Percentiles rank a stretch among this genome's conserved stretches.
phyloP scores from a whole-genome alignment of 2,113 vertebrate species.

The Procavia capensis region DNA sequence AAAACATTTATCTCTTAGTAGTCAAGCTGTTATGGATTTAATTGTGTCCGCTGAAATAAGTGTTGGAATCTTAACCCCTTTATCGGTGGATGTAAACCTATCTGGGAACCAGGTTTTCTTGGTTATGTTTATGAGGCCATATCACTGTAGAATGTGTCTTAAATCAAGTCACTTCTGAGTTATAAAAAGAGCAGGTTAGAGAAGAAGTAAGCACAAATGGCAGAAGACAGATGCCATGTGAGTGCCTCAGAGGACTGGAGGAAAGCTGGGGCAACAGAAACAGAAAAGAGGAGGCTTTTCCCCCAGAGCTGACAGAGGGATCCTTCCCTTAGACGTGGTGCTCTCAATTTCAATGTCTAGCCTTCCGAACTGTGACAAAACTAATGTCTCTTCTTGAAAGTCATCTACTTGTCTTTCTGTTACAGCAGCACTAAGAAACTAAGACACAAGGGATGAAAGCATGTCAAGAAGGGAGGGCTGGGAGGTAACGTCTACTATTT shows the following conservation, averaged over 20 bases:
- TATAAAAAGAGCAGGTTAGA: background rate
- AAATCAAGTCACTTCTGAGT: background rate
- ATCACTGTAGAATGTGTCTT: background rate
- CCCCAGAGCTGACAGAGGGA: too few relatives aligned
- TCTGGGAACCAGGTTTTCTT: background rate
- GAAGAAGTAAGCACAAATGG: background rate
- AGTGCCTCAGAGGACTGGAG: background rate
- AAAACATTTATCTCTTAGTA: background rate
- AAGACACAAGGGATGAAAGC: background rate
- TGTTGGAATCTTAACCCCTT: background rate
- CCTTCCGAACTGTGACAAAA: background rate
- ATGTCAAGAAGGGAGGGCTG: background rate
- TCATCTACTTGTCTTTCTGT: background rate
- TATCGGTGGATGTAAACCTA: background rate
- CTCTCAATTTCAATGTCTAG: too few relatives aligned
- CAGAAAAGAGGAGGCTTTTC: too few relatives aligned
- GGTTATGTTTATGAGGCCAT: background rate
- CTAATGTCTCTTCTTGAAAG: background rate
- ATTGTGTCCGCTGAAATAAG: background rate
- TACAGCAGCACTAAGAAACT: background rate
- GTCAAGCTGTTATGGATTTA: background rate
- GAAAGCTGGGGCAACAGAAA: background rate
- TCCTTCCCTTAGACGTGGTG: too few relatives aligned
- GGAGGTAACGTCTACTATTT: background rate
- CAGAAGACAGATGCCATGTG: background rate